Evolutionary conservation across 1,140 invertebrate genomes (phyloP), one percentile per base, ranked within the genome.

Genomic region (Glossosoma conforme): DNA sequence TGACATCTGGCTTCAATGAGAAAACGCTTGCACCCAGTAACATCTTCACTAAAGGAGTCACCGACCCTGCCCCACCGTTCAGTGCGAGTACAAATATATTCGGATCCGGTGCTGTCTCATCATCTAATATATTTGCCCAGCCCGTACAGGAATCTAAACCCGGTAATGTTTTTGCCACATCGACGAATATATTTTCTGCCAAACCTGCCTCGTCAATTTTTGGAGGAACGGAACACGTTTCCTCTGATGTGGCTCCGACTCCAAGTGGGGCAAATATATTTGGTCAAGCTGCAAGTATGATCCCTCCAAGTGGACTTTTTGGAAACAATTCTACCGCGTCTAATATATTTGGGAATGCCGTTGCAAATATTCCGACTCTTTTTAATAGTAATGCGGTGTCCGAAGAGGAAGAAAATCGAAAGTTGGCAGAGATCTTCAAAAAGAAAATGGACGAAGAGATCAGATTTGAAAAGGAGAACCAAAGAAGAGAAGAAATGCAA

Each of bases 381-480:
- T 38, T 44, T 55, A 55, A 55, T 25, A 42, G 46, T 35, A 50
- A 55, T 58, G 32, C 42, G 14, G 36, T 56, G n/a, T n/a, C n/a
- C 14, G 54, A 63, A 18, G 48, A 54, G 43, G 44, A 54, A 46
- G 20, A 37, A 24, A 45, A 18, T 18, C 24, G 44, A 36, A 51
- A 36, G 54, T 51, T 49, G 50, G 52, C 43, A 40, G 35, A 56
- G 60, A 58, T 58, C 58, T 59, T 65, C 61, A 47, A 43, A 60
- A 61, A 53, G 40, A 63, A 48, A 61, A 55, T 48, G 45, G 40
- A 65, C 46, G 65, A 69, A 60, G 63, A 63, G 53, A 47, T 52
- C 25, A 21, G 68, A 69, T 61, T 60, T 66, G 43, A 62, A 60
- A 52, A 61, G 65, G 30, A 66, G 64, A 55, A 57, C 62, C 50